A percentile compares a stretch with the other conserved stretches of the same genome.
Evolutionary conservation across 2,888 invertebrate species (phyloP).

Genomic region (Caradrina kadenii): DNA sequence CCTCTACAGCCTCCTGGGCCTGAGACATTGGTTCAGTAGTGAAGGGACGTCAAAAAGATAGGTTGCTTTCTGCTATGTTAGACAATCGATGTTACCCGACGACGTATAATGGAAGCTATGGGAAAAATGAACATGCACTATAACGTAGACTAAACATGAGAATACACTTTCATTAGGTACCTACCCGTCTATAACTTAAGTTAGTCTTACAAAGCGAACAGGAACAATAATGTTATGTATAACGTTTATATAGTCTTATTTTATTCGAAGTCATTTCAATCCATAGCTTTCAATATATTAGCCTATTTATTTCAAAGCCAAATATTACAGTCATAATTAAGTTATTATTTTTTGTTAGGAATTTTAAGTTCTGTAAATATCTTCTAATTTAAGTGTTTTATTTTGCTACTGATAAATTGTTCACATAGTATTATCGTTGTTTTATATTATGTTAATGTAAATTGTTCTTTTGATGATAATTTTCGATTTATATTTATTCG

Average conservation of each 20-base stretch:
- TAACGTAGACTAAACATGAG: conserved; percentile 48
- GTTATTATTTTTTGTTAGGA: conserved; percentile 84
- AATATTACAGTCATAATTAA: conserved; percentile 90
- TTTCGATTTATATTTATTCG: conserved; percentile 85
- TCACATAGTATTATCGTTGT: conserved; percentile 89
- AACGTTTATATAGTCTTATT: conserved; percentile 27
- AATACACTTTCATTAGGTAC: conserved; percentile 45
- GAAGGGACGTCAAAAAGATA: conserved; percentile 88
- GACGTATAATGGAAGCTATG: conserved; percentile 89
- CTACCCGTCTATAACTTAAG: conserved; percentile 15
- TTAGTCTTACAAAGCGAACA: conserved; percentile 6
- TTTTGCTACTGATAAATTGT: conserved; percentile 81
- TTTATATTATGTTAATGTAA: conserved; percentile 85
- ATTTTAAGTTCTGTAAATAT: conserved; percentile 89
- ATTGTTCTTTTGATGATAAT: conserved; percentile 81
- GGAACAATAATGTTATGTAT: conserved; percentile 12
- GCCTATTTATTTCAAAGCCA: conserved; percentile 90
- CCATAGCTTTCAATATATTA: conserved; percentile 89
- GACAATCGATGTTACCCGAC: conserved; percentile 90
- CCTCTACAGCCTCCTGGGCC: conserved; percentile 85
- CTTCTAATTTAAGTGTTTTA: conserved; percentile 85
- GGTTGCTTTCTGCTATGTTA: conserved; percentile 74
- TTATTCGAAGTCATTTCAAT: conserved; percentile 59
- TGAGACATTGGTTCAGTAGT: conserved; percentile 88
- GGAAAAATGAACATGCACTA: conserved; percentile 70